These are phyloP conservation scores for Acleris cristana DNA, from an alignment of 2,888 invertebrate species.

Conservation along the genomic window DNA sequence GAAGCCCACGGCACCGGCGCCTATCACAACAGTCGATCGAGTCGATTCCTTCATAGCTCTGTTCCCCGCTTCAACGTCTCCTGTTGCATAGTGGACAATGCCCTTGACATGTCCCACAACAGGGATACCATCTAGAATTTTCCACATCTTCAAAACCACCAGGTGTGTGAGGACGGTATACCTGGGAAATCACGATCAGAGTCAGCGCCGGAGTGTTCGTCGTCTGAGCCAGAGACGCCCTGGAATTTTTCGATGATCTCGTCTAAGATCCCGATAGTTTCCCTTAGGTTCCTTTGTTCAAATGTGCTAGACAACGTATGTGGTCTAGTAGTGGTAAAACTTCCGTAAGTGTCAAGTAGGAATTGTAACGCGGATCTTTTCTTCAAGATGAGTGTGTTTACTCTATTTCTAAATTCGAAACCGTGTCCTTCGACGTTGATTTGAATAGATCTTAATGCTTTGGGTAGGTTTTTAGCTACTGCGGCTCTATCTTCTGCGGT, in stretches of 20 bases:
- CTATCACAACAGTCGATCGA: too few relatives aligned
- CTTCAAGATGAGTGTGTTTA: constrained; percentile 21
- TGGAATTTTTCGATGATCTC: too few relatives aligned
- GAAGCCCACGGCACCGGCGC: too few relatives aligned
- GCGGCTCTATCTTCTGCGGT: too few relatives aligned
- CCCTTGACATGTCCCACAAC: constrained; percentile 18
- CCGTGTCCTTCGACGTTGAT: background rate
- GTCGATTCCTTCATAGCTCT: too few relatives aligned
- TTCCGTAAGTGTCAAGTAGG: constrained; percentile 16
- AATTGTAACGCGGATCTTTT: constrained; percentile 26
- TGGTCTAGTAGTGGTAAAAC: too few relatives aligned
- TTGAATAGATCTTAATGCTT: too few relatives aligned
- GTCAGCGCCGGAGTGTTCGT: constrained; percentile 10
- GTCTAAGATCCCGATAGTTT: too few relatives aligned
- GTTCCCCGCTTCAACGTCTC: constrained; percentile 18
- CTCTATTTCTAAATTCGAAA: constrained; percentile 19
- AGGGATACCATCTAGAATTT: constrained; percentile 1
- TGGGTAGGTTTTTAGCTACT: too few relatives aligned
- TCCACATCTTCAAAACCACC: constrained; percentile 23
- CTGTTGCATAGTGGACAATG: constrained; percentile 8
- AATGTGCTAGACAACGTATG: too few relatives aligned
- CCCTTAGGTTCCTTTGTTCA: too few relatives aligned
- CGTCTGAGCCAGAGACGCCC: too few relatives aligned
- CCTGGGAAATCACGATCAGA: constrained; percentile 17
- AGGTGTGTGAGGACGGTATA: constrained; percentile 21